Evolutionary conservation across 2,113 vertebrate species (phyloP), one percentile per base, ranked within the genome.

Genomic region (Guaruba guarouba): DNA sequence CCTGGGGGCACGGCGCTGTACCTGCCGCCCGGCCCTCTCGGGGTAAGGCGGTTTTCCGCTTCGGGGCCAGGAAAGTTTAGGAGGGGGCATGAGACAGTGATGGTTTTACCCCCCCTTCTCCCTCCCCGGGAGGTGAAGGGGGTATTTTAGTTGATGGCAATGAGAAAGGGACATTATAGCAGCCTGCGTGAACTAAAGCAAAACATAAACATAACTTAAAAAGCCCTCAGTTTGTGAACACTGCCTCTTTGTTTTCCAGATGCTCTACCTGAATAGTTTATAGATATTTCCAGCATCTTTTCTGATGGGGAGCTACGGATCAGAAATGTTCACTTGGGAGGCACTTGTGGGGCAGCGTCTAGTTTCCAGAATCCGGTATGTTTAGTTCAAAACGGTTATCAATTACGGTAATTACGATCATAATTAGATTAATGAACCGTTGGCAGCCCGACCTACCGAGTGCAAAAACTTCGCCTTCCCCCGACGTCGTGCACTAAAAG

Each of bases 361-460:
- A 90, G 93, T 96, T 96, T 92, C 92, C 71, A 96, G 88, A 70
- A 95, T 96, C 89, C 86, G 89, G 95, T 87, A 92, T 94, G 97
- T 96, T 97, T 86, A 96, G 95, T 97, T 98, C 91, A 94, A 97
- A 98, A 97, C 82, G 97, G 93, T 95, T 98, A 98, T 98, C 98
- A 98, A 98, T 98, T 98, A 98, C 93, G 93, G 96, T 97, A 97
- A 98, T 98, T 98, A 98, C 70, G 70, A 79, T 95, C 96, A 94
- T 98, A 98, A 98, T 98, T 98, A 98, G 97, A 98, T 98, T 98
- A 98, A 98, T 97, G 98, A 98, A 97, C 97, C 97, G 94, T 97
- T 95, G 95, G 90, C 91, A 97, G 96, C 96, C 96, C 96, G 93
- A 96, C 97, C 97, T 98, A 96, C 95, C 78, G 95, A 96, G 95